Conservation (phyloP, 2,797 vertebrate species). For the Enteromius thamalakanensis region DNA sequence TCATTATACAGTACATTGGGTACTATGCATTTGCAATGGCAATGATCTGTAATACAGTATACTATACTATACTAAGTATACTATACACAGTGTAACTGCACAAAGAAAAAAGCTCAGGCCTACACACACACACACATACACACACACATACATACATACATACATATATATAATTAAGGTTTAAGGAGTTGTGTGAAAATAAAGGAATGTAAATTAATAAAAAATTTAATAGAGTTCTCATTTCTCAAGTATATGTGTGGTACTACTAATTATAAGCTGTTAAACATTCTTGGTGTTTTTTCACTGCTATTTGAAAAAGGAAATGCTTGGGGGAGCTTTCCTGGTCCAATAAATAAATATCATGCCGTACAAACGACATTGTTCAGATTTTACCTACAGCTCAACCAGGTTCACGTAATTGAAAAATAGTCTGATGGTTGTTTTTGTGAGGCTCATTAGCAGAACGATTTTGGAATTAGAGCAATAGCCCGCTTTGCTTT, state of each 20-base stretch:
- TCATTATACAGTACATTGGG: not conserved
- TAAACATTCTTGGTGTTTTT: conserved; percentile 16
- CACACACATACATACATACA: no score
- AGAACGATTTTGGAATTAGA: conserved; percentile 54
- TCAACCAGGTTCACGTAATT: conserved; percentile 46
- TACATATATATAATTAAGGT: not conserved
- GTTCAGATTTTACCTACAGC: conserved; percentile 38
- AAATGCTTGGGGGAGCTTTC: conserved; percentile 22
- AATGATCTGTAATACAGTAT: not conserved
- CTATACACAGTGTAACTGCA: not conserved
- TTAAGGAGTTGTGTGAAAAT: not conserved
- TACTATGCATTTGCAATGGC: not conserved
- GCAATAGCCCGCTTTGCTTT: conserved; percentile 49
- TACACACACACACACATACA: no score
- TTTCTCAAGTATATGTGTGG: not conserved
- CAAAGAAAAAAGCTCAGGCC: not conserved
- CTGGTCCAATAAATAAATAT: conserved; percentile 39
- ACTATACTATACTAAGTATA: not conserved
- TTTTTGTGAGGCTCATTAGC: conserved; percentile 62
- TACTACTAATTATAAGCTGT: conserved; percentile 7
- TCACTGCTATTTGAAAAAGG: not conserved
- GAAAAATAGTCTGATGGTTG: conserved; percentile 59
- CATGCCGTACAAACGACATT: conserved; percentile 14
- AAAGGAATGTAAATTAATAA: not conserved
- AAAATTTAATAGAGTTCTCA: not conserved